phyloP scores from a whole-genome alignment of 2,888 invertebrate genomes.

The Noctua pronuba region DNA sequence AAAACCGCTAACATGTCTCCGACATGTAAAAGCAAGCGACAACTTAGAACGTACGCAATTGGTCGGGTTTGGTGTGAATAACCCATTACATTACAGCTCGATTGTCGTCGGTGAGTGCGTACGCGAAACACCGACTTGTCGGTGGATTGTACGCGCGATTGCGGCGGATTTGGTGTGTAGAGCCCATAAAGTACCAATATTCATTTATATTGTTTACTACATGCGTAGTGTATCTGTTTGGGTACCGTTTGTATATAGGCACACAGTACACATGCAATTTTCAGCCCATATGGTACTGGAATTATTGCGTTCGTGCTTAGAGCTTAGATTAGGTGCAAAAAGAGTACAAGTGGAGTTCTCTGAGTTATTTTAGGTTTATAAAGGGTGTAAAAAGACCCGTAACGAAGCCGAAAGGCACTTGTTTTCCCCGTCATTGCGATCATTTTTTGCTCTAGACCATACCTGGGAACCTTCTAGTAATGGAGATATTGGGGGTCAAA shows the following conservation, averaged over 20 bases:
- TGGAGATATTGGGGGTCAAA: too few relatives aligned
- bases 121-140: neutral
- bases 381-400: too few relatives aligned
- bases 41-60: neutral
- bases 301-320: neutral
- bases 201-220: constrained; percentile 40
- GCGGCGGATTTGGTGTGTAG: neutral
- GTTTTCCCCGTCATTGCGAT: too few relatives aligned
- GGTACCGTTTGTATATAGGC: constrained; percentile 20
- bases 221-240: constrained; percentile 31
- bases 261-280: neutral
- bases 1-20: neutral
- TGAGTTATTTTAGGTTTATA: constrained; percentile 3
- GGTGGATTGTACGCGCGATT: neutral
- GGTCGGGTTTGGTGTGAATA: neutral
- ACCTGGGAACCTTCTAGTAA: too few relatives aligned
- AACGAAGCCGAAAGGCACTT: too few relatives aligned
- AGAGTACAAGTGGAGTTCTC: constrained; percentile 1
- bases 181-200: constrained; percentile 38
- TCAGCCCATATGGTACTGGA: neutral
- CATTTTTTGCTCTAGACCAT: too few relatives aligned
- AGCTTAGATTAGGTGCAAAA: constrained; percentile 23
- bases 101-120: neutral
- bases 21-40: too few relatives aligned
- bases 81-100: neutral